phyloP scores from a whole-genome alignment of 2,888 invertebrate species.

The Scelioninae gen. 1 region DNA sequence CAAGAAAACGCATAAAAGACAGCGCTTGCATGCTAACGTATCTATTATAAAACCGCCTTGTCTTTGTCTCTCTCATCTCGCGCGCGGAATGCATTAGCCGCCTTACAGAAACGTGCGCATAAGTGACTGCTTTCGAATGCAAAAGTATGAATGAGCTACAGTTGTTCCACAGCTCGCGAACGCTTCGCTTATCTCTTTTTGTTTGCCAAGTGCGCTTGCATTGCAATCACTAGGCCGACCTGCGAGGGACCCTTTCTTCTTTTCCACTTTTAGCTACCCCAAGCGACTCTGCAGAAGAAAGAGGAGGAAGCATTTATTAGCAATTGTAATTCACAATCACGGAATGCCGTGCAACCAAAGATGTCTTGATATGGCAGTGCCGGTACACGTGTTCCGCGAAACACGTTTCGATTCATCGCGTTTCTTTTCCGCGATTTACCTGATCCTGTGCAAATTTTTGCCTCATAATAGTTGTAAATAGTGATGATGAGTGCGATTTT shows the following conservation, averaged over 20 bases:
- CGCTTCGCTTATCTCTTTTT: slow-evolving; percentile 52
- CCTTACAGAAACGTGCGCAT: slow-evolving; percentile 76
- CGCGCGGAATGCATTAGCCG: slow-evolving; percentile 69
- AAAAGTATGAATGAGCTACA: slow-evolving; percentile 87
- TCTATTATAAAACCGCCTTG: slow-evolving; percentile 79
- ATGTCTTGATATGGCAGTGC: slow-evolving; percentile 77
- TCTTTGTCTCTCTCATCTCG: slow-evolving; percentile 74
- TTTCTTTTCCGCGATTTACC: no score
- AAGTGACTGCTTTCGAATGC: slow-evolving; percentile 87
- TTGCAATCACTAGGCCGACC: slow-evolving; percentile 52
- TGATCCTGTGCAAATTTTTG: no score
- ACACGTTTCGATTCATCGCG: slow-evolving; percentile 71
- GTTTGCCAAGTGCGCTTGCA: slow-evolving; percentile 38
- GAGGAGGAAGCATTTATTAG: slow-evolving; percentile 76
- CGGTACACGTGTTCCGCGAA: slow-evolving; percentile 77
- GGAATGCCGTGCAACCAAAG: slow-evolving; percentile 76
- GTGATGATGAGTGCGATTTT: slow-evolving; percentile 66
- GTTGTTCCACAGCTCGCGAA: slow-evolving; percentile 80
- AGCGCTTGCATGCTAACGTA: slow-evolving; percentile 80
- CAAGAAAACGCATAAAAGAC: slow-evolving; percentile 76
- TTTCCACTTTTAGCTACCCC: slow-evolving; percentile 30
- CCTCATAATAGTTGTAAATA: no score
- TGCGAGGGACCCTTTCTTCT: slow-evolving; percentile 37
- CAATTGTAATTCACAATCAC: slow-evolving; percentile 80
- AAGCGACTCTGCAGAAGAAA: slow-evolving; percentile 9